A percentile compares a stretch with the other conserved stretches of the same genome.
phyloP scores from a whole-genome alignment of 2,888 invertebrate genomes.

The Alloplasta piceator region DNA sequence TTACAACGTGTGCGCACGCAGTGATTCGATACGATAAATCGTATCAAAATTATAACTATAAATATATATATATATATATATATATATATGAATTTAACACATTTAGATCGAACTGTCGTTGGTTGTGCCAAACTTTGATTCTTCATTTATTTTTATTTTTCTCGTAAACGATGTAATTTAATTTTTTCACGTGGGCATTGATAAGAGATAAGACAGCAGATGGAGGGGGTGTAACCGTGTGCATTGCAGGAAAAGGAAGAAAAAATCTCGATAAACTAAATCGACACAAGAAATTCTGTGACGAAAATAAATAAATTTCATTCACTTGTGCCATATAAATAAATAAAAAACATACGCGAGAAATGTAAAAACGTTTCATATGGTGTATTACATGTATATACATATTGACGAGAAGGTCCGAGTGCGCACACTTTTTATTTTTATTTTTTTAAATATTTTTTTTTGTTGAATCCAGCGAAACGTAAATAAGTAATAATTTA shows the following conservation, averaged over 20 bases:
- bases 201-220: conserved; percentile 29
- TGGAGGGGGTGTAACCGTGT: neutral
- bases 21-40: conserved; percentile 60
- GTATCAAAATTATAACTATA: conserved; percentile 58
- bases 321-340: conserved; percentile 78
- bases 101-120: conserved; percentile 74
- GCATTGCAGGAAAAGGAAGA: neutral
- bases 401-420: conserved; percentile 40
- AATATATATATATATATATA: conserved; percentile 50
- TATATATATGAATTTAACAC: conserved; percentile 67
- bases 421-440: conserved; percentile 55
- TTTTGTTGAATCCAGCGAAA: conserved; percentile 43
- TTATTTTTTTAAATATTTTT: too few species aligned
- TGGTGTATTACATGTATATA: conserved; percentile 19
- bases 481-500: conserved; percentile 61
- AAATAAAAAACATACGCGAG: conserved; percentile 52
- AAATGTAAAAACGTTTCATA: conserved; percentile 50
- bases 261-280: conserved; percentile 21
- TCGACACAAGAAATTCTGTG: conserved; percentile 46
- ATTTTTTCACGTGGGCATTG: conserved; percentile 73
- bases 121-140: conserved; percentile 76
- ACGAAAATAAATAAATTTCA: conserved; percentile 59
- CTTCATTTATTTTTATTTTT: conserved; percentile 60
- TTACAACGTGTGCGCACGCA: conserved; percentile 51
- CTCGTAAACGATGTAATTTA: conserved; percentile 68